Evolutionary conservation across 1,140 invertebrate genomes (phyloP).

Genomic region (Macrosteles quadrilineatus): DNA sequence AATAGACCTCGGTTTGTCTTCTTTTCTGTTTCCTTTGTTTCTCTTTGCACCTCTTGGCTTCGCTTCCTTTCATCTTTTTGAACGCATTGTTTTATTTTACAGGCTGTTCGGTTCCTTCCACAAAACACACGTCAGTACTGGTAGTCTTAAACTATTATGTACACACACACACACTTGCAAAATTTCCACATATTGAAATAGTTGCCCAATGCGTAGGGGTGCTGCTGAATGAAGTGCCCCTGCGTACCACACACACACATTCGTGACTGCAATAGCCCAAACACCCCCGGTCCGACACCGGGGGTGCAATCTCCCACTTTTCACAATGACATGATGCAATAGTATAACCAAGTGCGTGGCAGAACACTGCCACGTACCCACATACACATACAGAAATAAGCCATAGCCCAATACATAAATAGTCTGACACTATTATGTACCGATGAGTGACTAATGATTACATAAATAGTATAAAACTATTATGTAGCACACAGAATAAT

Average conservation of each 20-base stretch:
- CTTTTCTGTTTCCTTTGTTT: constrained; percentile 26
- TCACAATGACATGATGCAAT: constrained; percentile 37
- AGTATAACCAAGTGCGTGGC: constrained; percentile 28
- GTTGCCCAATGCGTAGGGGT: constrained; percentile 35
- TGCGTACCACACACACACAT: constrained; percentile 29
- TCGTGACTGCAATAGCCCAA: constrained; percentile 40
- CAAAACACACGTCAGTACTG: constrained; percentile 38
- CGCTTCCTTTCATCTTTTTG: not conserved
- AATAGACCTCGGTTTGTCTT: not conserved
- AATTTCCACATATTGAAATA: constrained; percentile 37
- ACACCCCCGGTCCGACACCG: constrained; percentile 37
- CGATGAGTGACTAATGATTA: constrained; percentile 33
- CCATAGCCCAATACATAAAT: constrained; percentile 32
- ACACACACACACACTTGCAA: constrained; percentile 34
- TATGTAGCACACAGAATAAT: constrained; percentile 38
- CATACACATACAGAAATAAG: constrained; percentile 20
- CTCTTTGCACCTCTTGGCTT: constrained; percentile 25
- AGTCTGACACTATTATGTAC: constrained; percentile 35
- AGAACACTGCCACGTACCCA: constrained; percentile 21
- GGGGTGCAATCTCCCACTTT: constrained; percentile 33
- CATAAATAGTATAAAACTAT: constrained; percentile 44
- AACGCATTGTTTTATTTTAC: constrained; percentile 2
- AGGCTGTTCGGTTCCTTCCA: constrained; percentile 21
- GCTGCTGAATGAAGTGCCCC: not conserved
- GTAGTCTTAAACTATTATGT: constrained; percentile 41